Evolutionary conservation across 2,797 vertebrate genomes (phyloP), one percentile per base, ranked within the genome.

Genomic region (Phataginus tricuspis): DNA sequence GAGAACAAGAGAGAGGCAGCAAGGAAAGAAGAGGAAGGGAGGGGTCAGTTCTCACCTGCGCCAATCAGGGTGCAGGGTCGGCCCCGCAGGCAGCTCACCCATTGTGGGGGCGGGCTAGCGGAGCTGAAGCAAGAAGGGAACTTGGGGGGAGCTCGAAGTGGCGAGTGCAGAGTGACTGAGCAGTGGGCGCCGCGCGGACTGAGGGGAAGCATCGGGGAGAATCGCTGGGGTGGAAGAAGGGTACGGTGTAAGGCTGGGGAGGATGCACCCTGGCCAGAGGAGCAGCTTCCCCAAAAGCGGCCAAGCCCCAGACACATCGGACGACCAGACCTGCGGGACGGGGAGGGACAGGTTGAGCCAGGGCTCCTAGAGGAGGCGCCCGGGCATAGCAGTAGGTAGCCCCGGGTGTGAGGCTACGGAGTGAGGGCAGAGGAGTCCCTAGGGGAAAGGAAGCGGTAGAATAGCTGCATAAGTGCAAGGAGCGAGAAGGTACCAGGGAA

Each of bases 11-110:
- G 93, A 68, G 64, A 75, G 59, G 16, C 86, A 39, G 90, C 90
- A 19, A 1, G 23, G 77, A 55, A 57, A 59, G 59, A 51, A 82
- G 75, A 77, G 63, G 87, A 84, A 90, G 66, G 97, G 95, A 39
- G 87, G 95, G 42, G 89, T 42, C 25, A 19, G 29, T 15, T 59
- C 90, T 96, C 97, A 97, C 97, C 97, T 97, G 97, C 59, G n/a
- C 98, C 98, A 98, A 98, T 98, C 89, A 86, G 96, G 19, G 66
- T 21, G 91, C 39, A 19, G 9, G 4, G 2, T 4, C 11, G 75
- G 79, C 49, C 59, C 49, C 25, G 61, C 19, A 0, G 69, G 34
- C 9, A 12, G 21, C 84, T 80, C 85, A 89, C 95, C 96, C 96
- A 57, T 39, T 23, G 69, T 45, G 29, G 59, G 84, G 85, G 95